A percentile compares a stretch with the other conserved stretches of the same genome.
These are phyloP conservation scores for Blennius ocellaris DNA, from an alignment of 2,113 vertebrate genomes.

Conservation along the genomic window DNA sequence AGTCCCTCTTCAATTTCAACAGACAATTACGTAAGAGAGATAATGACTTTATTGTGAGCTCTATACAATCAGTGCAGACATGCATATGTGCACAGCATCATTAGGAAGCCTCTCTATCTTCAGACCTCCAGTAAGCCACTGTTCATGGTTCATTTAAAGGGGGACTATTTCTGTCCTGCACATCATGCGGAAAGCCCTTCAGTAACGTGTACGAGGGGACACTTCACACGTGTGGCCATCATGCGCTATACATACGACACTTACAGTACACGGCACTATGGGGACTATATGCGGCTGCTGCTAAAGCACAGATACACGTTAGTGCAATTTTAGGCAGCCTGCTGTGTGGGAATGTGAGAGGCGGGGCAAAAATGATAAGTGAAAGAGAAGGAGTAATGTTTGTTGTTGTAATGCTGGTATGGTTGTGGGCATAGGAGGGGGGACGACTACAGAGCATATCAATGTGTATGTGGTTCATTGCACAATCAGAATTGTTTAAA, in stretches of 20 bases:
- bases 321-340: background rate
- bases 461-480: background rate
- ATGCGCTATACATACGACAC: constrained; percentile 46
- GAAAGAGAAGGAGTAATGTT: background rate
- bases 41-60: constrained; percentile 32
- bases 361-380: constrained; percentile 18
- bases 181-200: constrained; percentile 57
- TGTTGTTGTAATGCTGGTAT: background rate
- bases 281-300: constrained; percentile 19
- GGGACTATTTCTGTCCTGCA: constrained; percentile 63
- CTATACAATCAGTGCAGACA: background rate
- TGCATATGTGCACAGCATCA: constrained; percentile 42
- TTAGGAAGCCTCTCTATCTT: constrained; percentile 37
- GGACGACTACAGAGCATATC: background rate
- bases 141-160: constrained; percentile 70
- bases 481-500: background rate
- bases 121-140: constrained; percentile 35
- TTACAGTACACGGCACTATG: constrained; percentile 24
- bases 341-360: constrained; percentile 5
- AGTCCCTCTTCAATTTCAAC: constrained; percentile 22
- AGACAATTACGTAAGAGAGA: constrained; percentile 25
- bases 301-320: constrained; percentile 11
- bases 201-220: constrained; percentile 31
- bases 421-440: background rate
- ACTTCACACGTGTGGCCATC: constrained; percentile 47